A percentile compares a stretch with the other conserved stretches of the same genome.
phyloP scores from a whole-genome alignment of 2,797 vertebrate genomes.

The Acanthornis magna region DNA sequence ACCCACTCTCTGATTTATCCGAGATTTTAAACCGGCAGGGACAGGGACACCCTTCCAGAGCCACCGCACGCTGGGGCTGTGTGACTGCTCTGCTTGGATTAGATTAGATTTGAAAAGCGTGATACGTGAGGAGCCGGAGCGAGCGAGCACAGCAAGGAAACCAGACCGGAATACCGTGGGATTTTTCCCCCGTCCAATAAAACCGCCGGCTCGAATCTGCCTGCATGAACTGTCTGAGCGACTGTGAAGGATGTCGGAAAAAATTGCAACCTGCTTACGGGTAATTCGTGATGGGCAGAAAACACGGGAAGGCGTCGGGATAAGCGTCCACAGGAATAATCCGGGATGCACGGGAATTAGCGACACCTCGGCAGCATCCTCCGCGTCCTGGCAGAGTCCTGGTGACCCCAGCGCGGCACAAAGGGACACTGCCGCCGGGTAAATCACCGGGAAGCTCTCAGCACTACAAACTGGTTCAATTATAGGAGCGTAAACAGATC shows the following conservation, averaged over 20 bases:
- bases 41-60: not conserved
- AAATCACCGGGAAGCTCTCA: not conserved
- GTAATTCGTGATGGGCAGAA: not conserved
- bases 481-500: not conserved
- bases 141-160: not conserved
- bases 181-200: not conserved
- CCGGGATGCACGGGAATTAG: not conserved
- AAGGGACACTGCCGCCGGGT: accelerated
- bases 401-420: not conserved
- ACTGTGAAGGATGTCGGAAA: not conserved
- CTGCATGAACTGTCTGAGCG: not conserved
- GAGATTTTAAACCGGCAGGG: not conserved
- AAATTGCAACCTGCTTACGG: not conserved
- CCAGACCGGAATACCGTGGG: not conserved
- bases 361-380: not conserved
- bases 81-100: not conserved
- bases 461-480: not conserved
- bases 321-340: not conserved
- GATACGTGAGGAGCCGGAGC: not conserved
- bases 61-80: not conserved
- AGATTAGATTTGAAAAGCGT: slow-evolving; percentile 11
- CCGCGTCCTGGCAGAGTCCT: accelerated
- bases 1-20: not conserved
- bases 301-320: not conserved
- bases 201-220: not conserved